Evolutionary conservation across 2,888 invertebrate species (phyloP).

Genomic region (Taphrorychus bicolor): DNA sequence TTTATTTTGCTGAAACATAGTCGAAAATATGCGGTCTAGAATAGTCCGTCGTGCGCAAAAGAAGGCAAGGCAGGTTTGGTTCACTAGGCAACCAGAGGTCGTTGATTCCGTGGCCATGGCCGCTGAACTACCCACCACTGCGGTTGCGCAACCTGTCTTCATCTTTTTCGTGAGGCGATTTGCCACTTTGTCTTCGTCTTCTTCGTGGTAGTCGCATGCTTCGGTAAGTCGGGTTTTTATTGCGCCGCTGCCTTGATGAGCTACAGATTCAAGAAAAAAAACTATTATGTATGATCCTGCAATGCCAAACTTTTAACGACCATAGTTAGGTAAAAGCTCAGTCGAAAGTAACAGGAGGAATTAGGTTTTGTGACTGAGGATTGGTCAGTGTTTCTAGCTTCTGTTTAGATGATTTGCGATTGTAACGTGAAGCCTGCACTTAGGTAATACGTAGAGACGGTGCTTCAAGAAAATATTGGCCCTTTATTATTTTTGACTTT

Average conservation of each 20-base stretch:
- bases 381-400: no score
- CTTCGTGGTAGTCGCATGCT: no score
- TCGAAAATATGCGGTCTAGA: constrained; percentile 1
- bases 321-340: not conserved
- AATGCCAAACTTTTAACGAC: not conserved
- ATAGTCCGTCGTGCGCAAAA: constrained; percentile 12
- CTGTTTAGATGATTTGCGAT: no score
- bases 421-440: no score
- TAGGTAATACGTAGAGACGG: no score
- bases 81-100: constrained; percentile 62
- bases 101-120: constrained; percentile 56
- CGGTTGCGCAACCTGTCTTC: constrained; percentile 50
- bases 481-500: no score
- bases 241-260: no score
- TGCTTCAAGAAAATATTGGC: no score
- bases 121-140: constrained; percentile 40
- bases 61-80: constrained; percentile 53
- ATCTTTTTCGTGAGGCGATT: constrained; percentile 28
- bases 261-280: not conserved
- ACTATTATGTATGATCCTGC: not conserved
- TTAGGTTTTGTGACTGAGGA: no score
- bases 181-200: constrained; percentile 14
- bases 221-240: not conserved
- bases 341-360: no score
- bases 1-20: no score